Evolutionary conservation across 1,140 invertebrate species (phyloP).

Genomic region (Hermatobates lingyangjiaoensis): DNA sequence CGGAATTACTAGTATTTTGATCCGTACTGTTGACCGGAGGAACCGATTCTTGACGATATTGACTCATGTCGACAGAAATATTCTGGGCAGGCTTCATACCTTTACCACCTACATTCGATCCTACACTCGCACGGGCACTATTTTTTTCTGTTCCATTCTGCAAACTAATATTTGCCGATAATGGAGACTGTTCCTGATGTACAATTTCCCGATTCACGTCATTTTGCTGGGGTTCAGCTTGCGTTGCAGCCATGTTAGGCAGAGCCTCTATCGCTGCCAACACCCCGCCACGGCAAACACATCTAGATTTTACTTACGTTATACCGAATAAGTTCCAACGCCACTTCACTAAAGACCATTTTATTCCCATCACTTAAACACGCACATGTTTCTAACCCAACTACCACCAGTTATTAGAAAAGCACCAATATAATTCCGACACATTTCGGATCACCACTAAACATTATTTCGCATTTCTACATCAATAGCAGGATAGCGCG

Average conservation of each 20-base stretch:
- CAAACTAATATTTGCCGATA: slow-evolving; percentile 23
- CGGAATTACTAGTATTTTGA: slow-evolving; percentile 22
- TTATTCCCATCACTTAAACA: slow-evolving; percentile 20
- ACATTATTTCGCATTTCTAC: slow-evolving; percentile 19
- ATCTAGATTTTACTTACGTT: slow-evolving; percentile 20
- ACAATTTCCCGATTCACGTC: slow-evolving; percentile 31
- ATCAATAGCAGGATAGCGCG: slow-evolving; percentile 18
- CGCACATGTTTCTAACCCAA: slow-evolving; percentile 11
- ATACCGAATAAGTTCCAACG: slow-evolving; percentile 20
- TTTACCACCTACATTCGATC: slow-evolving; percentile 22
- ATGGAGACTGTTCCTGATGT: slow-evolving; percentile 28
- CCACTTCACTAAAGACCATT: slow-evolving; percentile 21
- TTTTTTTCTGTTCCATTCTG: slow-evolving; percentile 22
- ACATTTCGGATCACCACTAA: slow-evolving; percentile 17
- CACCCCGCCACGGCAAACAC: slow-evolving; percentile 22
- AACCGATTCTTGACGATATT: slow-evolving; percentile 31
- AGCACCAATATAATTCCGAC: slow-evolving; percentile 14
- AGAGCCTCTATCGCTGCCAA: slow-evolving; percentile 21
- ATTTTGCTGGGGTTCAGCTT: slow-evolving; percentile 36
- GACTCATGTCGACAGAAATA: slow-evolving; percentile 26
- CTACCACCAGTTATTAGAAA: slow-evolving; percentile 10
- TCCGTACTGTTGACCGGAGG: slow-evolving; percentile 25
- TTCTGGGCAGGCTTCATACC: slow-evolving; percentile 14
- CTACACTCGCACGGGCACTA: slow-evolving; percentile 23
- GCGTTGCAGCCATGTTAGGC: slow-evolving; percentile 35